Conservation (phyloP, 2,113 vertebrate genomes). For the Piprites chloris region DNA sequence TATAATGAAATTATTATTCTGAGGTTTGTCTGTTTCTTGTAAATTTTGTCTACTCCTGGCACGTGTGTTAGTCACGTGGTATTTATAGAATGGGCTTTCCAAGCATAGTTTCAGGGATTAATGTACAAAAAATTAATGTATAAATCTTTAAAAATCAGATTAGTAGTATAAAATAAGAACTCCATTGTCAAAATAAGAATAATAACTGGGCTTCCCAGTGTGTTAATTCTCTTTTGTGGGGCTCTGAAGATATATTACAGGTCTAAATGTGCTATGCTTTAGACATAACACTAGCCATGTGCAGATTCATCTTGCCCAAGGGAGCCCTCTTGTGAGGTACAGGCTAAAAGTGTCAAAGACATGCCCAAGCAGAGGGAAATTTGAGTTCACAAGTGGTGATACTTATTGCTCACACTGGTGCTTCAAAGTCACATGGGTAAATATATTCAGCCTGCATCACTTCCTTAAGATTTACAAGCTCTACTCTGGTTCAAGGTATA, state of each 20-base stretch:
- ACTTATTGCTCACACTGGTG: neutral
- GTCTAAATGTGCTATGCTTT: neutral
- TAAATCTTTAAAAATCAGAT: conserved; percentile 48
- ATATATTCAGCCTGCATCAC: neutral
- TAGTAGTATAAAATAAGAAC: conserved; percentile 2
- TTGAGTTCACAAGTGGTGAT: neutral
- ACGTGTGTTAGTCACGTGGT: neutral
- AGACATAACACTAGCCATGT: neutral
- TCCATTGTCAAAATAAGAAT: conserved; percentile 19
- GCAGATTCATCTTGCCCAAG: neutral
- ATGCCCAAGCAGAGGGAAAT: neutral
- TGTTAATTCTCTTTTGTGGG: neutral
- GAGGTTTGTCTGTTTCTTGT: conserved; percentile 9
- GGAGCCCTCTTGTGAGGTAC: neutral
- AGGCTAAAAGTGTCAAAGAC: neutral
- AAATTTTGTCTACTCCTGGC: conserved; percentile 8
- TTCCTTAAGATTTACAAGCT: neutral
- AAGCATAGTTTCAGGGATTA: conserved; percentile 20
- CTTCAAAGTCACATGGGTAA: neutral
- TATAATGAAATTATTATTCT: conserved; percentile 34
- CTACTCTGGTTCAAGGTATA: neutral
- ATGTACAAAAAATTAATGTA: neutral
- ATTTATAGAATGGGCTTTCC: conserved; percentile 8
- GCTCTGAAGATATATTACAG: neutral
- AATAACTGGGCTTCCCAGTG: neutral